phyloP scores from a whole-genome alignment of 1,140 invertebrate species.

The Drosophila funebris region DNA sequence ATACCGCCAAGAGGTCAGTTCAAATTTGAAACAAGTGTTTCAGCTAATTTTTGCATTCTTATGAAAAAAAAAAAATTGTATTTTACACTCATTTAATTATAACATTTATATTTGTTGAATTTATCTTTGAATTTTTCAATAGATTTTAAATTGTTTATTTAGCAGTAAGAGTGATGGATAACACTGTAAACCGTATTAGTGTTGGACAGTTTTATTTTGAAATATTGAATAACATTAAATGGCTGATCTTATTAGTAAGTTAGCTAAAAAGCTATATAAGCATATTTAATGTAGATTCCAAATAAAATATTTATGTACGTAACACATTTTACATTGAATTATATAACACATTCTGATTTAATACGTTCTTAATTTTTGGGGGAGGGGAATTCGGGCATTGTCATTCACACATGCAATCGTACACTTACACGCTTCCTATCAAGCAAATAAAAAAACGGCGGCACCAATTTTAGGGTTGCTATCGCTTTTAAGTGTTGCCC shows the following conservation, averaged over 20 bases:
- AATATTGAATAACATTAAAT: not conserved
- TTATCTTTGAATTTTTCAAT: not conserved
- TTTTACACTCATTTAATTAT: not conserved
- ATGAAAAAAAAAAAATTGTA: too few relatives aligned
- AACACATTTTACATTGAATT: not conserved
- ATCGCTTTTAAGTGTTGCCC: slow-evolving; percentile 35
- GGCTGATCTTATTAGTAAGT: not conserved
- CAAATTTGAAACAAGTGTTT: not conserved
- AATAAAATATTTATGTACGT: not conserved
- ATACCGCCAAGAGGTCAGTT: not conserved
- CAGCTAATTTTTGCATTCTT: not conserved
- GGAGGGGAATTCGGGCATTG: not conserved
- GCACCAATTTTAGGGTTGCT: slow-evolving; percentile 44
- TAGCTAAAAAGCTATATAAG: not conserved
- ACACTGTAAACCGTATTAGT: not conserved
- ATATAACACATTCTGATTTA: slow-evolving; percentile 4
- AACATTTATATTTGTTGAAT: too few relatives aligned
- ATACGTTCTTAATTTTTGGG: not conserved
- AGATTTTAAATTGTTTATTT: not conserved
- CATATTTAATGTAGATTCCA: not conserved
- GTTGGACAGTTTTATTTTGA: not conserved
- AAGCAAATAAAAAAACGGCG: not conserved
- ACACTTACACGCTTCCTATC: not conserved
- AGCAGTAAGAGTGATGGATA: not conserved
- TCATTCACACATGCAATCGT: slow-evolving; percentile 12